phyloP scores from a whole-genome alignment of 1,140 invertebrate species.

The Frieseomelitta varia region DNA sequence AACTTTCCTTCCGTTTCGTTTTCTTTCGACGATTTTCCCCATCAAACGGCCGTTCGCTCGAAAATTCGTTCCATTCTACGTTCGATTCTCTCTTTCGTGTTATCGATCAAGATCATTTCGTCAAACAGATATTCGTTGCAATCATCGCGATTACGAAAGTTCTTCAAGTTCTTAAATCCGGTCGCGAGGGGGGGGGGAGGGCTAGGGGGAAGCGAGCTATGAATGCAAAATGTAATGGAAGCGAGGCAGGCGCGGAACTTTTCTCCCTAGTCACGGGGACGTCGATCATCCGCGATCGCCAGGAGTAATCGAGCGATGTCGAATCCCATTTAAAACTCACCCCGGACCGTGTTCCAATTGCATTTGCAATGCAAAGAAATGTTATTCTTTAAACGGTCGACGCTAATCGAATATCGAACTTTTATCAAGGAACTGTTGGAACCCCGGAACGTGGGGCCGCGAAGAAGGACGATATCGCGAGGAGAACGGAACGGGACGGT shows the following conservation, averaged over 20 bases:
- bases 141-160: background rate
- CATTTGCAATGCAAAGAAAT: conserved; percentile 69
- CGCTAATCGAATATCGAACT: conserved; percentile 72
- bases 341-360: conserved; percentile 55
- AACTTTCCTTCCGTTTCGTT: background rate
- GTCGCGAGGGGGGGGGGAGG: background rate
- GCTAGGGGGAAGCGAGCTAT: background rate
- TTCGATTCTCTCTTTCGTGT: too few relatives aligned
- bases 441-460: background rate
- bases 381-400: conserved; percentile 64
- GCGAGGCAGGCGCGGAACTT: conserved; percentile 17
- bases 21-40: background rate
- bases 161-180: background rate
- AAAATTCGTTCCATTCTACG: background rate
- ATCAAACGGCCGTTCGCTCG: background rate
- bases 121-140: too few relatives aligned
- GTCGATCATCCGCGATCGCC: conserved; percentile 15
- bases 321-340: conserved; percentile 26
- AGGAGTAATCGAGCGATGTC: conserved; percentile 28
- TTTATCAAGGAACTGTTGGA: conserved; percentile 20
- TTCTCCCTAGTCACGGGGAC: background rate
- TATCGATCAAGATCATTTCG: too few relatives aligned
- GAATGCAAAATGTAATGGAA: conserved; percentile 39
- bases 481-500: background rate
- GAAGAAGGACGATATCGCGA: background rate